phyloP scores from a whole-genome alignment of 2,888 invertebrate genomes.

The Coenonympha arcania region DNA sequence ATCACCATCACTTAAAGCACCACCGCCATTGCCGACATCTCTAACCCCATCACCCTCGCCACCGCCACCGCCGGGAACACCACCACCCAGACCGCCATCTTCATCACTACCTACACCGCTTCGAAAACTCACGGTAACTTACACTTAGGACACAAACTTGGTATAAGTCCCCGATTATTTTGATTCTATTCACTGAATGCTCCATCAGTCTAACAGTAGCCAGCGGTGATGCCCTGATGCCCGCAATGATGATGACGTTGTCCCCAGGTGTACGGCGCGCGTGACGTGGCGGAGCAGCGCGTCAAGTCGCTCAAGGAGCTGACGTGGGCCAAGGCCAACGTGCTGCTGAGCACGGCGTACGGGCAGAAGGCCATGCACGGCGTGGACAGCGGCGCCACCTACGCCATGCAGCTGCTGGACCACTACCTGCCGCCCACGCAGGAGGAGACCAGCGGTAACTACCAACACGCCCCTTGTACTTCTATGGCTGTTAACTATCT shows the following conservation, averaged over 20 bases:
- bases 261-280: constrained; percentile 61
- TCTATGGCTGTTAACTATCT: too few species aligned
- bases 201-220: too few species aligned
- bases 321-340: constrained; percentile 82
- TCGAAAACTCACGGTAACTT: too few species aligned
- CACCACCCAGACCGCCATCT: too few species aligned
- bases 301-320: constrained; percentile 78
- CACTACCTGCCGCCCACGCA: constrained; percentile 77
- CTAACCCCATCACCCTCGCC: too few species aligned
- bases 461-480: not conserved
- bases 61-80: too few species aligned
- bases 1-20: too few species aligned
- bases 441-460: constrained; percentile 68
- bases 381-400: constrained; percentile 78
- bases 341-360: constrained; percentile 79
- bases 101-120: too few species aligned
- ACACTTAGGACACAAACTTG: too few species aligned
- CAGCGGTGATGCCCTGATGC: not conserved
- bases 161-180: too few species aligned
- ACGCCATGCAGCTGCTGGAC: constrained; percentile 82
- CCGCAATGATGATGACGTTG: not conserved
- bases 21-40: too few species aligned
- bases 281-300: constrained; percentile 70
- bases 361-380: constrained; percentile 79
- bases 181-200: too few species aligned